Base-by-base conservation (phyloP, 2,113 vertebrate species). In the Sander vitreus region DNA sequence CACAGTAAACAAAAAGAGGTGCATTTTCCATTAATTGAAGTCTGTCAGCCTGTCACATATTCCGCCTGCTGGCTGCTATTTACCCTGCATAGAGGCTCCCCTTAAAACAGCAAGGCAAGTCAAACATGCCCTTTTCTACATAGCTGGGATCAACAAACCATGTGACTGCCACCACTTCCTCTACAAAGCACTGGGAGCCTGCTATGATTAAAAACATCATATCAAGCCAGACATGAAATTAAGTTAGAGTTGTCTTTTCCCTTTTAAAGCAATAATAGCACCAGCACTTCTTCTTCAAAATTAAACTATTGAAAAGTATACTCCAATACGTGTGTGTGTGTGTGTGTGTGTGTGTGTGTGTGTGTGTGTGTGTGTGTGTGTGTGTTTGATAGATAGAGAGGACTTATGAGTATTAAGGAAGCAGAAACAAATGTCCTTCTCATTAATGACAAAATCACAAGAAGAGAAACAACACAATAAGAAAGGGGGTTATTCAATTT, bases 1-100 rank as follows among this genome's bases (percentile, higher is more conserved):
- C 95, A 96, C 92, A 94, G 96, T 97, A 96, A 97, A 98, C 96
- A 97, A 96, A 97, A 96, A 97, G 92, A 93, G 96, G 96, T 96
- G 95, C 95, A 96, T 96, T 97, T 95, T 81, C 95, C 95, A 94
- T 96, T 96, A 96, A 97, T 96, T 97, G 95, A 95, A 95, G 86
- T 95, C 96, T 93, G 95, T 96, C 95, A 94, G 95, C 92, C 94
- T 92, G 94, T 85, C 95, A 95, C 96, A 96, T 96, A 97, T 96
- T 96, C 95, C 85, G 94, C 90, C 90, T 92, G 91, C 90, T 94
- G 93, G 94, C 89, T 97, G 96, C 96, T 97, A 96, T 97, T 97
- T 97, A 96, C 97, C 95, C 96, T 96, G 94, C 94, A 92, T 93
- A 95, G 96, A 95, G 95, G 93, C 96, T 96, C 88, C 85, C 88